Evolutionary conservation across 2,113 vertebrate genomes (phyloP).

Genomic region (human (Homo sapiens)): GRCh38 chr9:752001-752500

Average conservation of each 20-base stretch:
- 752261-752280: neutral
- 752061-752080: neutral
- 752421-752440: neutral
- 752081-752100: no score
- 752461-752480: neutral
- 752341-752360: neutral
- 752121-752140: rapidly evolving
- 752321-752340: neutral
- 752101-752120: no score
- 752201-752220: neutral
- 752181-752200: neutral
- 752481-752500: no score
- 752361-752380: slow-evolving; percentile 27
- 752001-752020: neutral
- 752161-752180: neutral
- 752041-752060: neutral
- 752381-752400: neutral
- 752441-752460: neutral
- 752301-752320: slow-evolving; percentile 9
- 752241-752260: neutral
- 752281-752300: neutral
- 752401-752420: neutral
- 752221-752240: neutral
- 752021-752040: neutral
- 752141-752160: neutral